These are phyloP conservation scores for Rhinophrynus dorsalis DNA, from an alignment of 2,797 vertebrate species.

Conservation along the genomic window DNA sequence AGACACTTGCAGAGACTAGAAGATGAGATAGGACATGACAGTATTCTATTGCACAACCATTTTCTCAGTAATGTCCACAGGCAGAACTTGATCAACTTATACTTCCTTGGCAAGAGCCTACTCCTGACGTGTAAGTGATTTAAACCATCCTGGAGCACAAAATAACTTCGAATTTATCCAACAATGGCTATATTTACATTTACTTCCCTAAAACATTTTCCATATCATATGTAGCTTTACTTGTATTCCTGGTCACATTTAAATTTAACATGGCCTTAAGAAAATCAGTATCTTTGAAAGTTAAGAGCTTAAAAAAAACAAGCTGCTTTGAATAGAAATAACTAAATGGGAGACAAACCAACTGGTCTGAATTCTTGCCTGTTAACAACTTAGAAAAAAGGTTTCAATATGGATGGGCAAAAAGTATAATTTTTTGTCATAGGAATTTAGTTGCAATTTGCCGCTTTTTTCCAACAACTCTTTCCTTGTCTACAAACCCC, in stretches of 20 bases:
- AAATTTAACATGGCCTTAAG: constrained; percentile 44
- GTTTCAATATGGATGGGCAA: too few relatives aligned
- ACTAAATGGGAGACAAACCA: background rate
- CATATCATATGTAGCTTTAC: constrained; percentile 47
- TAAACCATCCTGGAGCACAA: constrained; percentile 59
- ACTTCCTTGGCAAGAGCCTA: constrained; percentile 60
- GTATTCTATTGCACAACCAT: constrained; percentile 63
- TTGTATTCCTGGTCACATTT: constrained; percentile 53
- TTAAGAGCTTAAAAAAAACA: constrained; percentile 56
- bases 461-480: too few relatives aligned
- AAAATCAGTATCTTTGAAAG: constrained; percentile 50
- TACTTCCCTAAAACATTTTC: constrained; percentile 45
- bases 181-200: constrained; percentile 47
- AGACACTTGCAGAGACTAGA: constrained; percentile 69
- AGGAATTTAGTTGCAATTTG: too few relatives aligned
- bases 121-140: constrained; percentile 55
- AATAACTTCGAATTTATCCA: constrained; percentile 48
- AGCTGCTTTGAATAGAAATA: constrained; percentile 20
- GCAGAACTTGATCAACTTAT: constrained; percentile 69
- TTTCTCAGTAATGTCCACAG: constrained; percentile 71
- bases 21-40: constrained; percentile 76
- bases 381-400: background rate
- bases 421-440: too few relatives aligned
- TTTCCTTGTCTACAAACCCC: too few relatives aligned
- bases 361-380: background rate